Evolutionary conservation across 1,140 invertebrate species (phyloP), one percentile per base, ranked within the genome.

Genomic region (Antheraea pernyi): DNA sequence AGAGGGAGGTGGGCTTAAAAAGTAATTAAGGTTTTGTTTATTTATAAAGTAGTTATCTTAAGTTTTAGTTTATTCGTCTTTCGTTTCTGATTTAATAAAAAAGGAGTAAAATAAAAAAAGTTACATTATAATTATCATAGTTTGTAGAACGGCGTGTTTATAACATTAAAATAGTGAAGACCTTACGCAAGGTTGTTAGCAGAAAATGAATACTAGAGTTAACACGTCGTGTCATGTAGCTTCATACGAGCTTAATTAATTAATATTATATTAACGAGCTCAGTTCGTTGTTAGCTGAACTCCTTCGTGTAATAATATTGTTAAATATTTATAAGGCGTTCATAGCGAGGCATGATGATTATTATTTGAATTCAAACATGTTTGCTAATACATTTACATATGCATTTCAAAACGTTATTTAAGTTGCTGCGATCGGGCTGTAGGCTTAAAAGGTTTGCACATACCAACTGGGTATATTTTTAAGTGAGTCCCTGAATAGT

Each of bases 161-260:
- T 65, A 68, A 65, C 46, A 68, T 68, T 72, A 68, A 68, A 37
- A 61, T 36, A 22, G 59, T 61, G 59, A 61, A 61, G 19, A 11
- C 30, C 67, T n/a, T 58, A 69, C 60, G 72, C 68, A 65, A 39
- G 60, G 36, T 53, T 75, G 64, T 60, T 75, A 69, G 59, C 16
- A 62, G 71, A 71, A 76, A 68, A 42, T 69, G 65, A 71, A 68
- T 73, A 75, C 75, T 74, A 75, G n/a, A n/a, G 46, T 53, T 53
- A 53, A 53, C 46, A 74, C 65, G 75, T 79, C 76, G 69, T 71
- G 70, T 85, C 80, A 76, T 73, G 64, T 73, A 66, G 76, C 69
- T 76, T 73, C 82, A 77, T 84, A 79, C 78, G 72, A 77, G 77
- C 81, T 83, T 85, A 86, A 86, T 88, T 85, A 87, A 87, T 85